Evolutionary conservation across 64 coral and sea anemone genomes (phyloP).

Genomic region (Stichodactyla helianthus): DNA sequence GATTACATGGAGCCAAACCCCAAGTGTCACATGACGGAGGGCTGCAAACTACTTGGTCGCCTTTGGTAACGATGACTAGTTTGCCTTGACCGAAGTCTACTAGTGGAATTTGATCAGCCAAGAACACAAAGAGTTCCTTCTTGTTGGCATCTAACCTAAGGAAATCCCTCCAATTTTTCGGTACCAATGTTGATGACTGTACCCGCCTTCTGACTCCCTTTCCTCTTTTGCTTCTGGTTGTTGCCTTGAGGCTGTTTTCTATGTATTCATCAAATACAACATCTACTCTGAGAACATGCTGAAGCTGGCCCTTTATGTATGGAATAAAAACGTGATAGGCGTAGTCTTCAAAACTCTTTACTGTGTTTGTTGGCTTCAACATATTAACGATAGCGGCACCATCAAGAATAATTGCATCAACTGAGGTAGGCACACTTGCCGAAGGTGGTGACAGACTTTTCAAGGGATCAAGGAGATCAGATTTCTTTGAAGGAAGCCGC

Average conservation of each 20-base stretch:
- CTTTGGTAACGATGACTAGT: slow-evolving; percentile 22
- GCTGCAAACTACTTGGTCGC: not conserved
- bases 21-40: not conserved
- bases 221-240: slow-evolving; percentile 21
- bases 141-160: slow-evolving; percentile 22
- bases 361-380: slow-evolving; percentile 15
- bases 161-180: slow-evolving; percentile 13
- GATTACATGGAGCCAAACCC: not conserved
- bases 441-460: slow-evolving; percentile 23
- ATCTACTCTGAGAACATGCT: slow-evolving; percentile 12
- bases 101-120: not conserved
- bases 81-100: slow-evolving; percentile 12
- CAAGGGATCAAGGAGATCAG: slow-evolving; percentile 45
- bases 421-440: slow-evolving; percentile 18
- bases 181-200: not conserved
- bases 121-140: slow-evolving; percentile 21
- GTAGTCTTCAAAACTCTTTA: slow-evolving; percentile 33
- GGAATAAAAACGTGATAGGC: slow-evolving; percentile 14
- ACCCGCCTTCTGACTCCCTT: not conserved
- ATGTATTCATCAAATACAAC: slow-evolving; percentile 22
- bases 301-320: slow-evolving; percentile 5
- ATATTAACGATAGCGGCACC: slow-evolving; percentile 43
- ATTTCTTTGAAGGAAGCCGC: slow-evolving; percentile 44
- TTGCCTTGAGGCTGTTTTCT: slow-evolving; percentile 19
- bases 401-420: slow-evolving; percentile 42